Percentiles rank a stretch among this genome's conserved stretches.
phyloP scores from a whole-genome alignment of 1,140 invertebrate genomes.

The Drepana arcuata region DNA sequence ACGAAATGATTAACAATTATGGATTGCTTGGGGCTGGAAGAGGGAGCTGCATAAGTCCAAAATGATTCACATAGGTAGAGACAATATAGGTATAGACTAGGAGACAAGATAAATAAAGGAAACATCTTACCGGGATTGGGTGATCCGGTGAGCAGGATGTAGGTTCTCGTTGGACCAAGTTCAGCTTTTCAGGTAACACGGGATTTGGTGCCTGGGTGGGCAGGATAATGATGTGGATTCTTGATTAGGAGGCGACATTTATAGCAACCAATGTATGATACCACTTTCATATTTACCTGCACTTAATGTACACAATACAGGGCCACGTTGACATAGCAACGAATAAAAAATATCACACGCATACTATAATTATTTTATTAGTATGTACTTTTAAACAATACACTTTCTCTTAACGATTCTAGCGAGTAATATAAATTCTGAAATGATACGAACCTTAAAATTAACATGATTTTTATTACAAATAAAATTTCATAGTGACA shows the following conservation, averaged over 20 bases:
- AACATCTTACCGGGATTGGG: constrained; percentile 61
- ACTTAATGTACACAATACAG: constrained; percentile 22
- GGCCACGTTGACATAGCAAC: too few species aligned
- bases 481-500: constrained; percentile 51
- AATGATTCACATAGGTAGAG: too few species aligned
- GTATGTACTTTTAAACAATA: constrained; percentile 55
- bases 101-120: constrained; percentile 65
- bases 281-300: constrained; percentile 33
- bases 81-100: too few species aligned
- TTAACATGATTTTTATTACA: constrained; percentile 67
- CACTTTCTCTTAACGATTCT: constrained; percentile 63
- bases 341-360: constrained; percentile 32
- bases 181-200: constrained; percentile 57
- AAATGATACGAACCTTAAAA: constrained; percentile 64
- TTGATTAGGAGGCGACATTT: constrained; percentile 40
- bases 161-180: constrained; percentile 56
- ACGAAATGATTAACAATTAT: constrained; percentile 7
- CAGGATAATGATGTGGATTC: constrained; percentile 60
- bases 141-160: constrained; percentile 65
- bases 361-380: constrained; percentile 56
- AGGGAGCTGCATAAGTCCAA: too few species aligned
- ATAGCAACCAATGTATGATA: constrained; percentile 22
- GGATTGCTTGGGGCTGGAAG: constrained; percentile 7
- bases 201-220: constrained; percentile 54
- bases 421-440: constrained; percentile 65